Conservation (phyloP, 35 echinoderm and acorn worm species). For the Holothuria glaberrima region DNA sequence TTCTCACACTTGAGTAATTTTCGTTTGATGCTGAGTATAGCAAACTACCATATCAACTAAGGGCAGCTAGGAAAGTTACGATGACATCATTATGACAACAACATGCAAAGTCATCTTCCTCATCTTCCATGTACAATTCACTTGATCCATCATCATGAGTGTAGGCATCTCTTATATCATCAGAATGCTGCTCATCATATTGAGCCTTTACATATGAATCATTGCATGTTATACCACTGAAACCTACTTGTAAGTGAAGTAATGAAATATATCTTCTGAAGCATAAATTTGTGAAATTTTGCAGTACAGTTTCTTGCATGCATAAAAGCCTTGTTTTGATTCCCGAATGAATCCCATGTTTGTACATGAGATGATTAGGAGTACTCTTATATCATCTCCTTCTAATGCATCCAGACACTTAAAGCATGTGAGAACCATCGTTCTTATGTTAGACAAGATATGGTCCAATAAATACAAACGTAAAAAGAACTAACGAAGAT, state of each 20-base stretch:
- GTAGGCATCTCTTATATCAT: background rate
- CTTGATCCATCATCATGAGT: background rate
- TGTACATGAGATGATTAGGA: slow-evolving; percentile 27
- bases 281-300: background rate
- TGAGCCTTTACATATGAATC: background rate
- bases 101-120: background rate
- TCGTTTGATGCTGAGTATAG: slow-evolving; percentile 20
- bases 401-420: slow-evolving; percentile 16
- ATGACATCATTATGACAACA: slow-evolving; percentile 9
- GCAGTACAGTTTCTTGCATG: slow-evolving; percentile 8
- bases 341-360: slow-evolving; percentile 25
- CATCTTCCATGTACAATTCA: background rate
- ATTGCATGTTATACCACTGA: background rate
- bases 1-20: background rate
- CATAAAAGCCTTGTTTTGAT: slow-evolving; percentile 10
- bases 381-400: background rate
- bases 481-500: background rate
- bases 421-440: slow-evolving; percentile 8
- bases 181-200: background rate
- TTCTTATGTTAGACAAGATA: background rate
- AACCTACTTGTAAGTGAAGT: background rate
- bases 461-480: background rate
- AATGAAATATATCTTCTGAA: background rate
- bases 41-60: slow-evolving; percentile 22
- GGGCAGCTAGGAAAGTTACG: background rate